Evolutionary conservation across 2,797 vertebrate species (phyloP), one percentile per base, ranked within the genome.

Genomic region (Sciurus vulgaris): DNA sequence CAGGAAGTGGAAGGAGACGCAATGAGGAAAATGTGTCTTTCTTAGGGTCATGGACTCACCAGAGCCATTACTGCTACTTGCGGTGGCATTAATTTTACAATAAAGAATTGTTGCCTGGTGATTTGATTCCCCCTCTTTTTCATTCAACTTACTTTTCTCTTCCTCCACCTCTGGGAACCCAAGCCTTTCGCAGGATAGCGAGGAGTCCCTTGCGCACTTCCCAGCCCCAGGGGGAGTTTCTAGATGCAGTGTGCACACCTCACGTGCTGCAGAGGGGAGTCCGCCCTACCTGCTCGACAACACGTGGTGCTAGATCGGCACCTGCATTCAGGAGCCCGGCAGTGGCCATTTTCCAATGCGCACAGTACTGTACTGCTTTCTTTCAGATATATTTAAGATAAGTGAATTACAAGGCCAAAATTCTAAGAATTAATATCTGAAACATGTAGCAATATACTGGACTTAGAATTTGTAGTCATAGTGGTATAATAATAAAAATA

Each of bases 11-110:
- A 94, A 81, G 72, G 20, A 65, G 74, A 73, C 22, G 49, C 38
- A 63, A 63, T 54, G 92, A 86, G 54, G 56, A 74, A 89, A 86
- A 83, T 18, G 51, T 72, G 26, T 76, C 30, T 89, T 94, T 76
- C 54, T 70, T 69, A 44, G 67, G 72, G 35, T 38, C 30, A 11
- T 13, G 49, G 79, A 38, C 14, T 85, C 78, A 67, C 67, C 47
- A 73, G 90, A 85, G 61, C 1, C 73, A 90, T 77, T 20, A 44
- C 24, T 44, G 15, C 70, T 54, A 73, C 89, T 89, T 76, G 35
- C 18, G 73, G 69, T 92, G 85, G 83, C 59, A 22, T 61, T 76
- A 81, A 6, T 67, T 77, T 85, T 81, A 72, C 9, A 84, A 74
- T 79, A 86, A 82, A 82, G 33, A 67, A 38, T 41, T 7, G 5